Evolutionary conservation across 2,797 vertebrate genomes (phyloP).

Genomic region (Pachyuromys duprasi): DNA sequence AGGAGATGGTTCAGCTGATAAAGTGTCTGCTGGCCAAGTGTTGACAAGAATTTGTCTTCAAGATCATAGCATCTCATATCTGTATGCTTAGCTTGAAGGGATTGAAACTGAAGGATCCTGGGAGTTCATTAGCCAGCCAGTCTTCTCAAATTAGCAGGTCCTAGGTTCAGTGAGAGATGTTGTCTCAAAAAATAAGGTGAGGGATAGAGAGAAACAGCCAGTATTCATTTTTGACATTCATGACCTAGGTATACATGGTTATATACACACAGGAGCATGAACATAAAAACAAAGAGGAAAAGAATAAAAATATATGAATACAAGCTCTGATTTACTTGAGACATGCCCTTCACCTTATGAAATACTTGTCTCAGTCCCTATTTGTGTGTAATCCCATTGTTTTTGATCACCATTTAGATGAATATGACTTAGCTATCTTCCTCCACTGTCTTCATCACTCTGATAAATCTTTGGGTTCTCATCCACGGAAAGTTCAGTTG

Average conservation of each 20-base stretch:
- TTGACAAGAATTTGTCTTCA: neutral
- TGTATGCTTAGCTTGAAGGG: too few species aligned
- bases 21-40: neutral
- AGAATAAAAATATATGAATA: neutral
- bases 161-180: neutral
- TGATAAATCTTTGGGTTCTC: neutral
- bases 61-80: neutral
- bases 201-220: too few species aligned
- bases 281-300: neutral
- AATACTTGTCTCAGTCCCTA: neutral
- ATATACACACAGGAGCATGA: neutral
- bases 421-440: conserved; percentile 19
- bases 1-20: neutral
- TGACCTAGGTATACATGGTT: neutral
- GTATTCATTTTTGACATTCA: neutral
- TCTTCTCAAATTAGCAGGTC: neutral
- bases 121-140: neutral
- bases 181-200: neutral
- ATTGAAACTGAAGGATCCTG: too few species aligned
- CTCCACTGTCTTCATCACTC: neutral
- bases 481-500: conserved; percentile 16
- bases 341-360: neutral
- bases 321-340: neutral
- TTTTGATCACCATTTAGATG: conserved; percentile 9
- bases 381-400: neutral